These are phyloP conservation scores for Pogonomyrmex californicus DNA, from an alignment of 1,140 invertebrate genomes.

Conservation along the genomic window DNA sequence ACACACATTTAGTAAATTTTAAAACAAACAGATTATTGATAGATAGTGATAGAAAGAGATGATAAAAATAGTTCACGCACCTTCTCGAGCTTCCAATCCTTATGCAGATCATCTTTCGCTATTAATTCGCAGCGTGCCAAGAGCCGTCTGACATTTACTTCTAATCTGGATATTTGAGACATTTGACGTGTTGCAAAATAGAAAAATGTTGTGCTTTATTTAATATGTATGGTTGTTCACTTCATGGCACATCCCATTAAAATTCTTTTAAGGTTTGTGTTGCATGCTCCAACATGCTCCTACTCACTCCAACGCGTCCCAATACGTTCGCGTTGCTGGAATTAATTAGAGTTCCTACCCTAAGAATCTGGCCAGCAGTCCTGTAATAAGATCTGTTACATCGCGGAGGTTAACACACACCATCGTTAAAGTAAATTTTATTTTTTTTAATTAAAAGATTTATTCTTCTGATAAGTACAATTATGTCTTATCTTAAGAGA, in stretches of 20 bases:
- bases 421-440: no score
- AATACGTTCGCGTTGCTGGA: no score
- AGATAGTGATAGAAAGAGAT: conserved; percentile 2
- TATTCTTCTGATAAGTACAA: no score
- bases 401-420: no score
- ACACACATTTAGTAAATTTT: no score
- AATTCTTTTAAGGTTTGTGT: not conserved
- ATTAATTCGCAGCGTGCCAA: conserved; percentile 91
- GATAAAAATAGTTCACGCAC: conserved; percentile 70
- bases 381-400: no score
- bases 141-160: conserved; percentile 91
- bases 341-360: no score
- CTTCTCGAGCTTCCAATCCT: conserved; percentile 91
- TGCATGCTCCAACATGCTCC: no score
- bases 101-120: conserved; percentile 90
- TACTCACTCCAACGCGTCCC: no score
- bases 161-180: conserved; percentile 87
- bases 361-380: no score
- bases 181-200: conserved; percentile 63
- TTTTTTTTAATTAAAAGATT: no score
- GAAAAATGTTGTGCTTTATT: not conserved
- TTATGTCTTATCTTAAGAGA: no score
- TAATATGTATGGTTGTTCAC: not conserved
- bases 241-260: not conserved
- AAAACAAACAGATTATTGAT: not conserved